A percentile compares a stretch with the other conserved stretches of the same genome.
These are phyloP conservation scores for Gopherus evgoodei DNA, from an alignment of 2,113 vertebrate species.

Conservation along the genomic window DNA sequence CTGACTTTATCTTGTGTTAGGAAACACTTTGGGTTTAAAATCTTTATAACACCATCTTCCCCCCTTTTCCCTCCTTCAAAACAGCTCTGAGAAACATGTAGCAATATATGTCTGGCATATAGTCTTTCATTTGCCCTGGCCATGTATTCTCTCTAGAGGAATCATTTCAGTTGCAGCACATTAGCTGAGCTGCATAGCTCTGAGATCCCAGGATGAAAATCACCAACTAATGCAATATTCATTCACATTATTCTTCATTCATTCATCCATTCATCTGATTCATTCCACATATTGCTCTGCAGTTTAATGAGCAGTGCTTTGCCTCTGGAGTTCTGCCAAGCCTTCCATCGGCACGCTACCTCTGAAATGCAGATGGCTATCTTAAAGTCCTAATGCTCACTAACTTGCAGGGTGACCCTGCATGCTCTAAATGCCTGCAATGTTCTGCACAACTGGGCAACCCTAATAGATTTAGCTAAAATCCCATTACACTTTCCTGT, in stretches of 20 bases:
- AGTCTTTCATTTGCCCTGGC: constrained; percentile 29
- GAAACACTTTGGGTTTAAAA: constrained; percentile 20
- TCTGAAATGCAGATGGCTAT: constrained; percentile 24
- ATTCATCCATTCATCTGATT: constrained; percentile 68
- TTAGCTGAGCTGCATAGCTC: constrained; percentile 27
- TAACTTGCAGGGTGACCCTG: not conserved
- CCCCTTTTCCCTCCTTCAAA: not conserved
- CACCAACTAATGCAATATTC: constrained; percentile 65
- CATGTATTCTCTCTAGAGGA: not conserved
- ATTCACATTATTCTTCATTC: constrained; percentile 76
- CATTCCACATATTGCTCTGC: constrained; percentile 69
- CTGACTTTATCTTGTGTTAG: constrained; percentile 42
- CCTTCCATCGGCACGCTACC: not conserved
- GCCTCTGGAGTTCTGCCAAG: constrained; percentile 53
- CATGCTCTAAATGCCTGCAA: accelerated
- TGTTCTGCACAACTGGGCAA: not conserved
- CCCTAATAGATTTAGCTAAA: not conserved
- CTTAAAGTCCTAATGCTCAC: not conserved
- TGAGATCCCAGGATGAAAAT: constrained; percentile 55
- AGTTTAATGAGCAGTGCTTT: constrained; percentile 57
- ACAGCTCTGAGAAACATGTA: constrained; percentile 11
- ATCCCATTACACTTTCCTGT: not conserved
- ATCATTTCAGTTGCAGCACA: not conserved
- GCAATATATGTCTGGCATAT: not conserved
- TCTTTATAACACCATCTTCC: constrained; percentile 4